Conservation (phyloP, 2,113 vertebrate genomes). For the Connochaetes taurinus region DNA sequence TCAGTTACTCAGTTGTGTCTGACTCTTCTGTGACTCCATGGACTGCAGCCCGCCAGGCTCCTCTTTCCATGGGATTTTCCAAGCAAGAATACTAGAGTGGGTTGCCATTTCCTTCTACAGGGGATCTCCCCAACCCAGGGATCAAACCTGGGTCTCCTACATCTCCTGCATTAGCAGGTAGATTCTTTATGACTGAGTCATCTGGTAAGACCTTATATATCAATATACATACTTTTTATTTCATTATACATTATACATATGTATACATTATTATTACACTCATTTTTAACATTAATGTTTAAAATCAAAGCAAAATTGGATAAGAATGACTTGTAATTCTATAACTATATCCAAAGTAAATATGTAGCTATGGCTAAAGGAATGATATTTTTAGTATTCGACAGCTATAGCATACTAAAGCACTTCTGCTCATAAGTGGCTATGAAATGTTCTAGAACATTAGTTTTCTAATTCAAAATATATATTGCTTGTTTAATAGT, state of each 20-base stretch:
- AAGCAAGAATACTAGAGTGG: not conserved
- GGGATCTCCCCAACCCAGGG: not conserved
- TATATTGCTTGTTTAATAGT: not conserved
- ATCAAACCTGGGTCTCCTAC: not conserved
- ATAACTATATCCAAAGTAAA: not conserved
- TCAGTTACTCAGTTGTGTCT: not conserved
- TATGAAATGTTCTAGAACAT: not conserved
- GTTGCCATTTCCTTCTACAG: not conserved
- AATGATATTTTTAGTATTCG: not conserved
- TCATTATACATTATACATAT: not conserved
- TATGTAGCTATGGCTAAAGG: not conserved
- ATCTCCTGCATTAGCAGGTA: not conserved
- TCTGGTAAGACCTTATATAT: not conserved
- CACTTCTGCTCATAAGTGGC: not conserved
- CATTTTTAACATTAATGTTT: not conserved
- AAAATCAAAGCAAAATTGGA: not conserved
- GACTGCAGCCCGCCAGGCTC: rapidly evolving
- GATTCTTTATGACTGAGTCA: not conserved
- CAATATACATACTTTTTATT: not conserved
- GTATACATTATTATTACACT: not conserved
- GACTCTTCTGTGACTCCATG: not conserved
- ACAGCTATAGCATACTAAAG: not conserved
- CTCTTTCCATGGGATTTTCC: not conserved
- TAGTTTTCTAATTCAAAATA: not conserved
- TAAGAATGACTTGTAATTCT: not conserved